Percentiles rank a stretch among this genome's conserved stretches.
Evolutionary conservation across 2,797 vertebrate genomes (phyloP).

Genomic region (Masticophis lateralis): DNA sequence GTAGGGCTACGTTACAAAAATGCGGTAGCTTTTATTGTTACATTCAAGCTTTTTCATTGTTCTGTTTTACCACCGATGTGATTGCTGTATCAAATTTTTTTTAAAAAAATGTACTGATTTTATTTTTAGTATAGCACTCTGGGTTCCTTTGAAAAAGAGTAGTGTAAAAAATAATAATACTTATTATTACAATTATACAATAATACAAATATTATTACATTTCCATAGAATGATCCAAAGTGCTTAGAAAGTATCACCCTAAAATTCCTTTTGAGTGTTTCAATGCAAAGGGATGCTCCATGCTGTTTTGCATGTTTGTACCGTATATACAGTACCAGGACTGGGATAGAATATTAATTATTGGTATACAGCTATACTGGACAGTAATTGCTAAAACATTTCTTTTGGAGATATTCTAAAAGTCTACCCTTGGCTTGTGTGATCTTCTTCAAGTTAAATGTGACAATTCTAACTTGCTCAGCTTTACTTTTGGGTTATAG

Average conservation of each 20-base stretch:
- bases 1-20: too few species aligned
- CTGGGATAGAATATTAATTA: background rate
- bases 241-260: background rate
- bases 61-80: background rate
- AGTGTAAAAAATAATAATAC: background rate
- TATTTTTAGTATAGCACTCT: background rate
- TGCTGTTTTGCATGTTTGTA: background rate
- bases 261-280: background rate
- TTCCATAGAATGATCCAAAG: background rate
- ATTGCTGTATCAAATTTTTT: background rate
- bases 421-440: background rate
- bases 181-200: background rate
- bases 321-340: background rate
- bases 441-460: background rate
- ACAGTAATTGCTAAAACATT: background rate
- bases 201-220: too few species aligned
- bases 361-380: background rate
- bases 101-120: background rate
- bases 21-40: background rate
- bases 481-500: background rate
- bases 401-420: background rate
- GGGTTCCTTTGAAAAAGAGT: background rate
- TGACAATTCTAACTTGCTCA: background rate
- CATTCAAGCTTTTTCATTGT: background rate
- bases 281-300: background rate